phyloP scores from a whole-genome alignment of 2,888 invertebrate genomes.

The Melipona beecheii region DNA sequence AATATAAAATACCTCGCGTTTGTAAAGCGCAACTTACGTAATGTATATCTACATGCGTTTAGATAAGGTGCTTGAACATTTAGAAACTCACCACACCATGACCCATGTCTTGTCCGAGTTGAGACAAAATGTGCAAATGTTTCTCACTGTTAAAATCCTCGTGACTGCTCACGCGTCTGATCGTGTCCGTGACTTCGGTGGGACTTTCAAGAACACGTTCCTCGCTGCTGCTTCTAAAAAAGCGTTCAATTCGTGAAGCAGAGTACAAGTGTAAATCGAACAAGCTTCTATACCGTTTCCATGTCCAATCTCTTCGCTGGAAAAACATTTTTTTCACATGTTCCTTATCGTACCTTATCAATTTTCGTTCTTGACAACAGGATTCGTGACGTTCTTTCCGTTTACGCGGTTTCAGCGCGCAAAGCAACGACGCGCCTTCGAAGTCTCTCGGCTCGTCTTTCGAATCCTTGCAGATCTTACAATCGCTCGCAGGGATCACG shows the following conservation, averaged over 20 bases:
- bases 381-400: slow-evolving; percentile 87
- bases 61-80: background rate
- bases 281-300: background rate
- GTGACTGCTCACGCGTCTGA: slow-evolving; percentile 87
- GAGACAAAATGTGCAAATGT: slow-evolving; percentile 78
- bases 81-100: slow-evolving; percentile 81
- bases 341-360: slow-evolving; percentile 76
- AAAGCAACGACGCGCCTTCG: slow-evolving; percentile 86
- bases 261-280: background rate
- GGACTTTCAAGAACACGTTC: slow-evolving; percentile 80
- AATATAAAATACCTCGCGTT: background rate
- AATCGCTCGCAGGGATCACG: slow-evolving; percentile 76
- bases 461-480: slow-evolving; percentile 78
- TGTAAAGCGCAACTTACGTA: background rate
- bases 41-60: too few species aligned
- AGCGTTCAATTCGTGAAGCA: background rate
- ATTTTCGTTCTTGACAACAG: slow-evolving; percentile 83
- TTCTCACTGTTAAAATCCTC: slow-evolving; percentile 86
- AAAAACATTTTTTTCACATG: background rate
- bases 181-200: slow-evolving; percentile 72
- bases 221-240: slow-evolving; percentile 80
- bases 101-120: slow-evolving; percentile 81
- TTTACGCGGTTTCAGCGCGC: slow-evolving; percentile 86
- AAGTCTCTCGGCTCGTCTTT: slow-evolving; percentile 84
- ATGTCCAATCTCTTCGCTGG: background rate